Evolutionary conservation across 1,140 invertebrate genomes (phyloP).

Genomic region (Cardiocondyla obscurior): DNA sequence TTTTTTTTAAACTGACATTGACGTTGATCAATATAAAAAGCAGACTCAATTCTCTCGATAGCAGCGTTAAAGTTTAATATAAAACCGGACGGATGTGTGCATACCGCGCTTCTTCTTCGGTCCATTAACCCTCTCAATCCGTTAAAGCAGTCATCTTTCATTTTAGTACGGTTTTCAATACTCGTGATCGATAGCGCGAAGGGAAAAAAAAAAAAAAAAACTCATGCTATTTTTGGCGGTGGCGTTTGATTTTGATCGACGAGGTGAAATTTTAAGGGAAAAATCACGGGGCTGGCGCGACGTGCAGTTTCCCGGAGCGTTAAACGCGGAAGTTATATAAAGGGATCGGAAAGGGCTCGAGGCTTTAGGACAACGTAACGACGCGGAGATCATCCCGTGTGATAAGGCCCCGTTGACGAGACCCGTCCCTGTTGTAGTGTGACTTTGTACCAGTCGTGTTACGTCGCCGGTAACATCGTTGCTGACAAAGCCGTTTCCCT

Average conservation of each 20-base stretch:
- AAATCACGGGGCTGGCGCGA: not conserved
- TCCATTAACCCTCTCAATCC: not conserved
- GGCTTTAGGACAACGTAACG: constrained; percentile 1
- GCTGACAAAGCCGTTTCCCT: constrained; percentile 57
- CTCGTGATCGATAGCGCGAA: not conserved
- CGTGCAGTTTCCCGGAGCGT: not conserved
- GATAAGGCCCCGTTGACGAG: constrained; percentile 29
- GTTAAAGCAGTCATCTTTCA: not conserved
- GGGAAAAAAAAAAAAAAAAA: not conserved
- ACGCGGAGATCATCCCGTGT: not conserved
- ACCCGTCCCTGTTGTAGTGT: constrained; percentile 20
- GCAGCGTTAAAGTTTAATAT: not conserved
- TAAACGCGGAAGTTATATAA: constrained; percentile 8
- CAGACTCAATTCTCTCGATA: not conserved
- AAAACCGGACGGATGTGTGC: not conserved
- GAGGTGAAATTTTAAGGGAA: not conserved
- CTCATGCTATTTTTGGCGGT: not conserved
- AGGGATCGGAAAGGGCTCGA: not conserved
- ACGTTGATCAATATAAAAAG: not conserved
- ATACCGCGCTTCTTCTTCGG: not conserved
- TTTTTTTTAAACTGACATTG: not conserved
- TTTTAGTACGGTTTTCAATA: not conserved
- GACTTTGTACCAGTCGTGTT: constrained; percentile 37
- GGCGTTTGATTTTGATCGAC: not conserved
- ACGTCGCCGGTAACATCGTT: constrained; percentile 47